phyloP scores from a whole-genome alignment of 2,888 invertebrate genomes.

The Gymnocheta viridis region DNA sequence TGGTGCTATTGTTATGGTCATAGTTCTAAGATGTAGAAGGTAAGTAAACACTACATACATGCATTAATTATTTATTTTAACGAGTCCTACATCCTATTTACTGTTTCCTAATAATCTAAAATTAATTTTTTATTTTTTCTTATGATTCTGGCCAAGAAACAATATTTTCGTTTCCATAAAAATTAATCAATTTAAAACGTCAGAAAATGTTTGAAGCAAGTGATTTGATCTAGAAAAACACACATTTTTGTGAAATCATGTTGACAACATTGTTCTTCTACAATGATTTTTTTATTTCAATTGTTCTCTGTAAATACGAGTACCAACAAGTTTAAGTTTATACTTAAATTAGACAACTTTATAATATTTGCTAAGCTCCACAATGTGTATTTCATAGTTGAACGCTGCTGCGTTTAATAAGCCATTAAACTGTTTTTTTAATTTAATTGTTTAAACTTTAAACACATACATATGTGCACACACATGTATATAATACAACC shows the following conservation, averaged over 20 bases:
- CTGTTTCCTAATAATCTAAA: background rate
- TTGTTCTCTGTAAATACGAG: too few relatives aligned
- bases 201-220: background rate
- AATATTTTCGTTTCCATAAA: slow-evolving; percentile 3
- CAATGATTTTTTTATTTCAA: too few relatives aligned
- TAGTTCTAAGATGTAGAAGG: slow-evolving; percentile 86
- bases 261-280: too few relatives aligned
- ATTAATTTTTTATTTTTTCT: background rate
- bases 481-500: too few relatives aligned
- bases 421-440: slow-evolving; percentile 24
- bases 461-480: too few relatives aligned
- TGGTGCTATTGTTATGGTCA: slow-evolving; percentile 88
- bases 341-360: too few relatives aligned
- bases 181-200: background rate
- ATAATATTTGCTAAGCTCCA: background rate
- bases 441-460: slow-evolving; percentile 32
- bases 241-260: background rate
- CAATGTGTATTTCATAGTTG: background rate
- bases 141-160: background rate
- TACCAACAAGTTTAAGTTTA: too few relatives aligned
- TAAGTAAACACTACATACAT: slow-evolving; percentile 73
- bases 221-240: background rate
- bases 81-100: background rate
- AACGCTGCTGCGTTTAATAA: background rate
- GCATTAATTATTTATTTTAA: too few relatives aligned